phyloP scores from a whole-genome alignment of 23 tunicate genomes.

The Ascidia mentula region DNA sequence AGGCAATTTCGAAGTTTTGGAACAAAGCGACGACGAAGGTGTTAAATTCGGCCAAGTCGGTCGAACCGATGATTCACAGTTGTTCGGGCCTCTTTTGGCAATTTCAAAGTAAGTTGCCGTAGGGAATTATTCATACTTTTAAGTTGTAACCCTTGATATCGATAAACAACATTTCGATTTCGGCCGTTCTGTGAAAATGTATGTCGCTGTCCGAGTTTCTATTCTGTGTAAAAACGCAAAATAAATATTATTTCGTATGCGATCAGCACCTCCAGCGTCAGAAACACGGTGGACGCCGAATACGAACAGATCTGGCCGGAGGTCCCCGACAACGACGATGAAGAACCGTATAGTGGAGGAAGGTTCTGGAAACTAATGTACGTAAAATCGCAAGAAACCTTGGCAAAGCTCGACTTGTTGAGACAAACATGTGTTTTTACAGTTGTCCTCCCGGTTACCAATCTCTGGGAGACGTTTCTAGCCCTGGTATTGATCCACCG shows the following conservation, averaged over 20 bases:
- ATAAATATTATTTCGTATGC: too few species aligned
- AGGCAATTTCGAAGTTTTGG: not conserved
- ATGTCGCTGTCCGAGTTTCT: too few species aligned
- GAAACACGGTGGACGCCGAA: slow-evolving; percentile 1
- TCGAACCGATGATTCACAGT: not conserved
- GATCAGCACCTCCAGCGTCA: not conserved
- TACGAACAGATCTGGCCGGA: not conserved
- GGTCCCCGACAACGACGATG: not conserved
- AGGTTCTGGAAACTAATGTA: not conserved
- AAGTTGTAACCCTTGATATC: too few species aligned
- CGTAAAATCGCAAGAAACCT: not conserved
- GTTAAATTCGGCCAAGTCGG: not conserved
- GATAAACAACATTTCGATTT: too few species aligned
- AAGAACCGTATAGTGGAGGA: not conserved
- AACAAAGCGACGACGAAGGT: not conserved
- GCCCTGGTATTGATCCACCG: not conserved
- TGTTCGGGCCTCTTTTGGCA: not conserved
- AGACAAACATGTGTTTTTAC: not conserved
- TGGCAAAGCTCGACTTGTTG: not conserved
- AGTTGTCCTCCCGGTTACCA: not conserved
- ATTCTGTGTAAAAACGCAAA: too few species aligned
- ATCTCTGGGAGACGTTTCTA: not conserved
- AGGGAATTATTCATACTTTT: too few species aligned
- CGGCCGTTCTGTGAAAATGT: too few species aligned
- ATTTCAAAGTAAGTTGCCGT: not conserved